Percentiles rank a stretch among this genome's conserved stretches.
Evolutionary conservation across 2,113 vertebrate species (phyloP).

Genomic region (Peromyscus maniculatus): DNA sequence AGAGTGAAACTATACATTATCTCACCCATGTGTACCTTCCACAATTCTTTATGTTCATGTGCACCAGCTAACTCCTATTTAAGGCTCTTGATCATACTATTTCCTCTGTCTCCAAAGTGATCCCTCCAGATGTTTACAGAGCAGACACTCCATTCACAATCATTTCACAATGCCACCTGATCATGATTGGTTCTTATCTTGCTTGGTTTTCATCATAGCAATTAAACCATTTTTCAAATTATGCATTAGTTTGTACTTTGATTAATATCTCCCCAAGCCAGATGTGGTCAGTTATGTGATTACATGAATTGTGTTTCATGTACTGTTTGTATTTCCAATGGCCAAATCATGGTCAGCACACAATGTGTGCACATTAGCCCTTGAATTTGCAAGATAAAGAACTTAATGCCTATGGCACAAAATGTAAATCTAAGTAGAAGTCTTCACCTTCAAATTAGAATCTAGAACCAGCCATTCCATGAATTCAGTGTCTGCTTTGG

Average conservation of each 20-base stretch:
- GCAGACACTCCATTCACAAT: neutral
- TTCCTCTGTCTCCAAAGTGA: neutral
- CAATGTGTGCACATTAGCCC: neutral
- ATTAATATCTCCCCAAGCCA: neutral
- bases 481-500: constrained; percentile 24
- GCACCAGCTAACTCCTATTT: neutral
- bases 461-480: neutral
- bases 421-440: neutral
- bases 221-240: constrained; percentile 39
- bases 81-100: neutral
- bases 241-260: neutral
- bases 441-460: neutral
- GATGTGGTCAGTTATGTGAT: neutral
- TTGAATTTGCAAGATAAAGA: neutral
- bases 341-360: neutral
- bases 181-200: neutral
- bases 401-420: neutral
- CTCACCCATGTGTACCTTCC: neutral
- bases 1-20: neutral
- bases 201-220: neutral
- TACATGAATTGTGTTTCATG: neutral
- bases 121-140: neutral
- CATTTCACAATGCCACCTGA: neutral
- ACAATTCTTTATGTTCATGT: neutral
- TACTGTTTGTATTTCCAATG: neutral